Evolutionary conservation across 2,113 vertebrate species (phyloP).

Genomic region (Pituophis catenifer): DNA sequence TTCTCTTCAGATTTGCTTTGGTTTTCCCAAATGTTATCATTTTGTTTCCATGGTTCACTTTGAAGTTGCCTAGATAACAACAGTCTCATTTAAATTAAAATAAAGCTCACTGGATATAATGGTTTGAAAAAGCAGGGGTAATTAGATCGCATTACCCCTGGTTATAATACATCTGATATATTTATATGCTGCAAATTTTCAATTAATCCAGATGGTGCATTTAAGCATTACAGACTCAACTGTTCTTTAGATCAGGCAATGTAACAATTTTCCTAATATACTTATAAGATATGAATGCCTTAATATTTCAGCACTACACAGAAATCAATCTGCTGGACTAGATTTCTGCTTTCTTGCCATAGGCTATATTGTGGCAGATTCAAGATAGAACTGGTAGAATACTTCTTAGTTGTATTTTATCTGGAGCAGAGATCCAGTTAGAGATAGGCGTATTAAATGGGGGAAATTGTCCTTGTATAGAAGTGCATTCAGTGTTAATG

Average conservation of each 20-base stretch:
- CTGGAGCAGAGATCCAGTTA: neutral
- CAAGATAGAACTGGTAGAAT: neutral
- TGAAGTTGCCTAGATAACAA: neutral
- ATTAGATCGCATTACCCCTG: constrained; percentile 20
- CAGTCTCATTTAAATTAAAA: constrained; percentile 29
- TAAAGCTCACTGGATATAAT: neutral
- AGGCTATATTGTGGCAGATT: neutral
- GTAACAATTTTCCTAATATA: fast-evolving
- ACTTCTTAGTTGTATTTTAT: neutral
- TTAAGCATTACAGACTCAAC: constrained; percentile 30
- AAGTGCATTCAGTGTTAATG: neutral
- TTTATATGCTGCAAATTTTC: constrained; percentile 15
- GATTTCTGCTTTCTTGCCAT: neutral
- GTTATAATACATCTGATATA: constrained; percentile 34
- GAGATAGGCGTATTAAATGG: neutral
- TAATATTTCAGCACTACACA: neutral
- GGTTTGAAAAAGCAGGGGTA: constrained; percentile 5
- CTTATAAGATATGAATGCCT: fast-evolving
- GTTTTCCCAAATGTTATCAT: neutral
- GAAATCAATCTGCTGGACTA: neutral
- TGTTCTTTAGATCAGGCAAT: neutral
- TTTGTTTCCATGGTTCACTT: neutral
- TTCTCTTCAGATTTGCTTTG: neutral
- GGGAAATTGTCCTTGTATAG: neutral
- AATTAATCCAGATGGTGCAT: constrained; percentile 7